Conservation (phyloP, 2,113 vertebrate genomes). For the Mesoclemmys tuberculata region DNA sequence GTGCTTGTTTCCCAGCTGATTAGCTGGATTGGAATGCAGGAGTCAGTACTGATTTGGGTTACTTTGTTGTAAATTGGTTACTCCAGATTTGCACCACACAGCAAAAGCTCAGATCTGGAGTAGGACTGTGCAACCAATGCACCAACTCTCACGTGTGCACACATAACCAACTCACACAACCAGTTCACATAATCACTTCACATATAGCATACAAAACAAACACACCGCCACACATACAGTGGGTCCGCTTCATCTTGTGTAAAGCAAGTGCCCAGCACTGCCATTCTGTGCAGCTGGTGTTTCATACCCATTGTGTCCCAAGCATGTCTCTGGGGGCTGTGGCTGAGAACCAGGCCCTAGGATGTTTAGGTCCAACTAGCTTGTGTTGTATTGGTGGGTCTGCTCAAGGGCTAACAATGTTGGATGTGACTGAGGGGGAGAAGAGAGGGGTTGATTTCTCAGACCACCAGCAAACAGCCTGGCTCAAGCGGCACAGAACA, state of each 20-base stretch:
- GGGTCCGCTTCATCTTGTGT: background rate
- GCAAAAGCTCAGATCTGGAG: background rate
- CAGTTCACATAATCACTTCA: background rate
- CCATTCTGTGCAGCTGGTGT: background rate
- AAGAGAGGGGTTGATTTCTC: background rate
- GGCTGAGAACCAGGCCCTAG: background rate
- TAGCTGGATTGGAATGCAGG: background rate
- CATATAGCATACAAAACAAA: background rate
- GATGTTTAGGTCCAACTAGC: background rate
- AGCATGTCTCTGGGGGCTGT: background rate
- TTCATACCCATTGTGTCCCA: background rate
- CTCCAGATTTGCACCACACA: background rate
- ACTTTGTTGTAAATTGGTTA: background rate
- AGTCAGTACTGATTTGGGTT: background rate
- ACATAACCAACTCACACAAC: background rate
- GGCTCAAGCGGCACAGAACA: background rate
- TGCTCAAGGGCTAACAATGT: background rate
- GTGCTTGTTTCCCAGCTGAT: conserved; percentile 1
- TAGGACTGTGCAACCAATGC: no score
- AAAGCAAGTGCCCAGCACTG: background rate
- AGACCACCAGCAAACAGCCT: background rate
- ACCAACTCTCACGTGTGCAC: background rate
- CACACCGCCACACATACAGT: background rate
- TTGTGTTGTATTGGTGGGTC: background rate
- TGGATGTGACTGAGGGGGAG: background rate